Base-by-base conservation (phyloP, 64 coral and sea anemone genomes). In the Stichodactyla helianthus region DNA sequence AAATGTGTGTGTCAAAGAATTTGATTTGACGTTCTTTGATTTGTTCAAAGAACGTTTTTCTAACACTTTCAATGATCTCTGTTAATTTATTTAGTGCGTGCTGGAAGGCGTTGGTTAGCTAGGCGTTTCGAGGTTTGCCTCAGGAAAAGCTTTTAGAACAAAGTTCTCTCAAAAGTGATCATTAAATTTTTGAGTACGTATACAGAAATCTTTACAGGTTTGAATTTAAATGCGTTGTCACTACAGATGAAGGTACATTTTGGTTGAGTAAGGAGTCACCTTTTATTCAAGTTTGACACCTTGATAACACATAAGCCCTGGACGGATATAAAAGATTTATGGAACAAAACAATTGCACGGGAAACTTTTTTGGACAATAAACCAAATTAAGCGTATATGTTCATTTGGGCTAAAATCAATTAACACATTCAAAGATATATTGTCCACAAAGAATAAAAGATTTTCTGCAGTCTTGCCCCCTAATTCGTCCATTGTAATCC, bases 331-430 rank as follows among this genome's bases (percentile, higher is more conserved):
- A 22, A 68, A 18, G 63, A 22, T 8, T 68, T 68, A 18, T 20
- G 19, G 63, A 23, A 68, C 63, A 68, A 23, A 68, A 20, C n/a
- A 4, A 74, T 13, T 31, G 22, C 12, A 10, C 68, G 7, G 10
- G 7, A 27, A 13, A 74, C 22, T 9, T 14, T 13, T 7, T 20
- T 74, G n/a, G 10, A 74, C 22, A 74, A 74, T 74, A 0, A 31
- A 74, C 68, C 25, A 74, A 74, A 74, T 74, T 74, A 74, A 27
- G 68, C 25, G 25, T 74, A 74, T 74, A 74, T 4, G 68, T 74
- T 74, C 68, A 74, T 74, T 74, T 74, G 11, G 68, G 68, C 20
- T 31, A 27, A 74, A 74, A 74, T 31, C 68, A 74, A 74, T 74
- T 74, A 74, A 28, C 68, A 74, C 68, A 26, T 27, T 13, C 23